phyloP scores from a whole-genome alignment of 2,113 vertebrate species.

The Zosterops borbonicus region DNA sequence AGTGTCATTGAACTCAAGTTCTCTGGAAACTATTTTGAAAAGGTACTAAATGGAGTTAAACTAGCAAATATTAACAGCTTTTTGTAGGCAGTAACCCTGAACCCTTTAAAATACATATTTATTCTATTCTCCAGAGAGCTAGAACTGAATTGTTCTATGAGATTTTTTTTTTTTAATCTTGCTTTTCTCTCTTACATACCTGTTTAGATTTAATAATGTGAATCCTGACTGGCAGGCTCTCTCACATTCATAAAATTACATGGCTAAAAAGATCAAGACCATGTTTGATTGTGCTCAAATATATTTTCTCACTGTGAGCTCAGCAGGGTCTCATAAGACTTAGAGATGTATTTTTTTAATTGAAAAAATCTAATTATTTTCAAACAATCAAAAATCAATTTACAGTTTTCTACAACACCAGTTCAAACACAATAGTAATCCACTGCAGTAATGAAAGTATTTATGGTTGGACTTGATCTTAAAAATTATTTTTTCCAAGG shows the following conservation, averaged over 20 bases:
- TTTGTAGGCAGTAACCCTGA: background rate
- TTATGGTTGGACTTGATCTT: rapidly evolving
- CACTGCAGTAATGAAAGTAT: background rate
- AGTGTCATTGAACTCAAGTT: background rate
- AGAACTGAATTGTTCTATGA: background rate
- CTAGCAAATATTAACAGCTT: background rate
- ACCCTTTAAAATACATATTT: background rate
- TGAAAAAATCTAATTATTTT: background rate
- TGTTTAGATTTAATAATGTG: background rate
- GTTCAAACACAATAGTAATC: background rate
- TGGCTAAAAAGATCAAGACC: background rate
- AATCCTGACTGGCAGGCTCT: background rate
- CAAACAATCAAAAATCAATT: background rate
- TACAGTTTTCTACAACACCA: background rate
- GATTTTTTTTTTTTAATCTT: background rate
- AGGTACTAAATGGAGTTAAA: background rate
- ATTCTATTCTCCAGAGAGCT: background rate
- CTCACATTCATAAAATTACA: background rate
- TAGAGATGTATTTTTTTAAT: background rate
- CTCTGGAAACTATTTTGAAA: background rate
- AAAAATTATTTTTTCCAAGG: background rate
- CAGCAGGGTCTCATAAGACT: background rate
- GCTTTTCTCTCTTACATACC: background rate
- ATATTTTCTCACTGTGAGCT: background rate
- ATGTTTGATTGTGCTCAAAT: background rate